Evolutionary conservation across 1,140 invertebrate genomes (phyloP), one percentile per base, ranked within the genome.

Genomic region (Calosoma granatense): DNA sequence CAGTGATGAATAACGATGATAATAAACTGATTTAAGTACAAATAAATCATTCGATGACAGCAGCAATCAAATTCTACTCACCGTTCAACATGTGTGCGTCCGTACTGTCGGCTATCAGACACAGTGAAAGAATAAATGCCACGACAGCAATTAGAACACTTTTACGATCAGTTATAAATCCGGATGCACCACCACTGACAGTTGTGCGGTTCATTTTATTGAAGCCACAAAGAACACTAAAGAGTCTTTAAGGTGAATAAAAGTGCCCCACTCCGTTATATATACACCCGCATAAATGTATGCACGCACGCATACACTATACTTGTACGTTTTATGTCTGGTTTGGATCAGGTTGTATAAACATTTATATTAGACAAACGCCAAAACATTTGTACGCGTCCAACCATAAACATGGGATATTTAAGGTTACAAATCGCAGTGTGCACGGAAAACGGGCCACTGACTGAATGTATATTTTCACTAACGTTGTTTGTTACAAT

Each of bases 361-460:
- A 47, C 41, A 47, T 47, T 47, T 47, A 47, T 47, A 47, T 47
- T 47, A 47, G 9, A 47, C 41, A 47, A 47, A 47, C 17, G 41
- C 41, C 41, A 47, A 47, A 47, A 47, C 41, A 47, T 47, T 47
- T 47, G 41, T 47, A 47, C 17, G 41, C 9, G 15, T 6, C 4
- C 26, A 30, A n/a, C n/a, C n/a, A n/a, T n/a, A n/a, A n/a, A n/a
- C n/a, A n/a, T n/a, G n/a, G n/a, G n/a, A n/a, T n/a, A n/a, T n/a
- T 30, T 30, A 30, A 14, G 26, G 14, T 6, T 6, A 30, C 26
- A 30, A 30, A 30, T 30, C 26, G 14, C 26, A 4, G 6, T 30
- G 4, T 6, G 14, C 6, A 30, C 26, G 14, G 14, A 6, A 30
- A 30, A 30, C 26, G 26, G 14, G 26, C 26, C 26, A 30, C 26